Conservation (phyloP, 1,140 invertebrate species). For the Cydia fagiglandana region DNA sequence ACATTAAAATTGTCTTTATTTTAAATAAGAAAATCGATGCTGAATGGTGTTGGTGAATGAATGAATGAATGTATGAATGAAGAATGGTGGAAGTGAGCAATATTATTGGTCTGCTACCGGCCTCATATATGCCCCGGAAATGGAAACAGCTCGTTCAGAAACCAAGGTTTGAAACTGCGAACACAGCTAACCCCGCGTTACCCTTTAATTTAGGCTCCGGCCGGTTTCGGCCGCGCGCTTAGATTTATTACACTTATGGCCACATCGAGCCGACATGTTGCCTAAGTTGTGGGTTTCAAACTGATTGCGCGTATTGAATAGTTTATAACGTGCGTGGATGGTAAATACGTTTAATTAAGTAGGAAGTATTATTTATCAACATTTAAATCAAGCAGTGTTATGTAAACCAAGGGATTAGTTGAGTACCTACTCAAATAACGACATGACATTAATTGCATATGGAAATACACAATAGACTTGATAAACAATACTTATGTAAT, state of each 20-base stretch:
- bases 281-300: conserved; percentile 13
- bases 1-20: too few species aligned
- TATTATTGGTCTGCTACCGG: background rate
- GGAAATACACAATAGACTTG: too few species aligned
- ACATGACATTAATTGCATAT: too few species aligned
- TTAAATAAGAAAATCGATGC: too few species aligned
- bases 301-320: conserved; percentile 19
- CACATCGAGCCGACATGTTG: conserved; percentile 2
- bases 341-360: background rate
- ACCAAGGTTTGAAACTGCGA: conserved; percentile 16
- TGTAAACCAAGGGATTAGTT: too few species aligned
- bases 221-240: background rate
- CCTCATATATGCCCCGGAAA: background rate
- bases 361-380: background rate
- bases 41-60: too few species aligned
- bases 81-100: too few species aligned
- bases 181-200: conserved; percentile 15
- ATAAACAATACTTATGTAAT: too few species aligned
- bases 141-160: background rate
- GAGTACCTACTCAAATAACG: too few species aligned
- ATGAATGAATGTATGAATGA: too few species aligned
- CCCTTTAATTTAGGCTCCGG: conserved; percentile 24
- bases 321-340: conserved; percentile 3
- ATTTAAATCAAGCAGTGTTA: background rate
- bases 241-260: conserved; percentile 29